Base-by-base conservation (phyloP, 2,888 invertebrate species). In the Chrysina gloriosa region DNA sequence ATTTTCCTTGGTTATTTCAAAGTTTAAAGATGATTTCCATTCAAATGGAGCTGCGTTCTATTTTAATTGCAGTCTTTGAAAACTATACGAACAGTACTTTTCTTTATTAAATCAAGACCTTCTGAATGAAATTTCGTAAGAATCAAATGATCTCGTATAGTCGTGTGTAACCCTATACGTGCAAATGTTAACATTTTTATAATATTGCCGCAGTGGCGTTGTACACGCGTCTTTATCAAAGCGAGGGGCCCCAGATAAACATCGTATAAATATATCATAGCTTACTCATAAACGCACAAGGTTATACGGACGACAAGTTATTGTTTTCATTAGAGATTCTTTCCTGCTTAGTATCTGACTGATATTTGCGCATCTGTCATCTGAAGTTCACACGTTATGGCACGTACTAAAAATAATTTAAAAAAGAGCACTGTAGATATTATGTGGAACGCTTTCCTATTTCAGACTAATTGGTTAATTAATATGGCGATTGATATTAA, bases 121-220 rank as follows among this genome's bases (percentile, higher is more conserved):
- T 16, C 9, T 7, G 21, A 45, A 45, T 9, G 2, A 19, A 45
- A 21, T 21, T 19, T 4, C 45, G 6, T 7, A 45, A 45, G 16
- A 21, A 45, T 19, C 9, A 45, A 19, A 45, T 5, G 2, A 9
- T 45, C 19, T 19, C 7, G 6, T 7, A 9, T 3, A 45, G 21
- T 21, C 45, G 45, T 21, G 45, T n/a, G n/a, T n/a, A n/a, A n/a
- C n/a, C n/a, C n/a, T n/a, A n/a, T n/a, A n/a, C n/a, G n/a, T n/a
- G n/a, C n/a, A n/a, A n/a, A n/a, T n/a, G n/a, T n/a, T n/a, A n/a
- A 42, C 58, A 58, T 58, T 58, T 58, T 27, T 42, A 16, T 58
- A n/a, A 39, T 11, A 58, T 39, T 25, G 11, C 25, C 25, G 25
- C 36, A 23, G 56, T 39, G 39, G 56, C 56, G 25, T 36, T 23